Conservation (phyloP, 2,113 vertebrate species). For the Alligator sinensis region DNA sequence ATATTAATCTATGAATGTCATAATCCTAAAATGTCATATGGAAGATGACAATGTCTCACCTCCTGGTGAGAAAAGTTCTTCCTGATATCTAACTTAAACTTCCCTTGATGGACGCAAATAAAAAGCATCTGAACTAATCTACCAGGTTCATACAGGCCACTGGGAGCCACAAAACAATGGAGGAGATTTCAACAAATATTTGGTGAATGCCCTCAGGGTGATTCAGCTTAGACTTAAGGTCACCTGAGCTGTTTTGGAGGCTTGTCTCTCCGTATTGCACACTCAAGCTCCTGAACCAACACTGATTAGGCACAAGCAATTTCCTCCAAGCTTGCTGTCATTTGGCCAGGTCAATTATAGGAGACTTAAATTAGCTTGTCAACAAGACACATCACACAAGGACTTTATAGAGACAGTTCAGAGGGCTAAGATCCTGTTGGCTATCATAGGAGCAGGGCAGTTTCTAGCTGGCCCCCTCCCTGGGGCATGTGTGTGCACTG, state of each 20-base stretch:
- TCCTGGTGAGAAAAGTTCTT: no score
- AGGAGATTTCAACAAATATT: background rate
- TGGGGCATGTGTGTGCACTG: no score
- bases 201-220: background rate
- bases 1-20: no score
- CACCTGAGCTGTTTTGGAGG: background rate
- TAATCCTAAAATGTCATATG: no score
- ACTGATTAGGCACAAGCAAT: background rate
- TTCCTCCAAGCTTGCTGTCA: background rate
- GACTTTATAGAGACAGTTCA: background rate
- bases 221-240: background rate
- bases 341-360: background rate
- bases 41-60: no score
- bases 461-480: background rate
- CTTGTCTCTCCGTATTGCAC: background rate
- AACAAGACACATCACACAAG: background rate
- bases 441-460: no score
- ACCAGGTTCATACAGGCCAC: background rate
- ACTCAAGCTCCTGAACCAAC: background rate
- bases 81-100: no score
- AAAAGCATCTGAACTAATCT: background rate
- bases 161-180: background rate
- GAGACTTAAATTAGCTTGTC: background rate
- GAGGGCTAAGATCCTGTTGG: background rate
- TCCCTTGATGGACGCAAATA: background rate